Evolutionary conservation across 1,140 invertebrate species (phyloP).

Genomic region (Lamellibrachia luymesi): DNA sequence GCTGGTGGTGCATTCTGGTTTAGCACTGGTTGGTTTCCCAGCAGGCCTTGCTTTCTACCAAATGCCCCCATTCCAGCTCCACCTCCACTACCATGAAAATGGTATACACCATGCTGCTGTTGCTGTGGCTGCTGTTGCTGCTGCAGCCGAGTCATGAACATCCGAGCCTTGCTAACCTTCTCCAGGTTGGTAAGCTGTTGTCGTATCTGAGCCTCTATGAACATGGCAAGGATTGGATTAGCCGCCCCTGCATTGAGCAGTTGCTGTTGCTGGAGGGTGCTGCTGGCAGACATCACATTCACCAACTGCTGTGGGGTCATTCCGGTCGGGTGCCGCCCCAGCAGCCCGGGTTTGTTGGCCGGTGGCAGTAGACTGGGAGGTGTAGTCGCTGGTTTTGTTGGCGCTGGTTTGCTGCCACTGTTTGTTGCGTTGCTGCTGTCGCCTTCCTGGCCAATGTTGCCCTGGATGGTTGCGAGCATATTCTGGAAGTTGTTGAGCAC

Average conservation of each 20-base stretch:
- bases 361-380: neutral
- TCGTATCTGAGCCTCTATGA: constrained; percentile 15
- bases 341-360: neutral
- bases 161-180: neutral
- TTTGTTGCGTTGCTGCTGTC: neutral
- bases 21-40: neutral
- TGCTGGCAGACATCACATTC: neutral
- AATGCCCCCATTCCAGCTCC: neutral
- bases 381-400: neutral
- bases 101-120: neutral
- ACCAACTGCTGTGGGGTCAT: neutral
- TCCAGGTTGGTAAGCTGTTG: constrained; percentile 8
- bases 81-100: neutral
- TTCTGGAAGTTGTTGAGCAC: neutral
- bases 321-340: neutral
- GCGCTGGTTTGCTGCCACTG: neutral
- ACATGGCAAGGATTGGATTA: neutral
- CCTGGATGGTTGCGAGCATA: neutral
- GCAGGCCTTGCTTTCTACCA: neutral
- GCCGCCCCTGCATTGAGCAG: neutral
- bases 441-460: neutral
- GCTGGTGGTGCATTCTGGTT: neutral
- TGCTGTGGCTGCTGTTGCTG: neutral
- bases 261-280: neutral
- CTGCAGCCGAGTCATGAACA: neutral